These are phyloP conservation scores for Telmatochromis sp. DNA, from an alignment of 2,113 vertebrate genomes.

Conservation along the genomic window DNA sequence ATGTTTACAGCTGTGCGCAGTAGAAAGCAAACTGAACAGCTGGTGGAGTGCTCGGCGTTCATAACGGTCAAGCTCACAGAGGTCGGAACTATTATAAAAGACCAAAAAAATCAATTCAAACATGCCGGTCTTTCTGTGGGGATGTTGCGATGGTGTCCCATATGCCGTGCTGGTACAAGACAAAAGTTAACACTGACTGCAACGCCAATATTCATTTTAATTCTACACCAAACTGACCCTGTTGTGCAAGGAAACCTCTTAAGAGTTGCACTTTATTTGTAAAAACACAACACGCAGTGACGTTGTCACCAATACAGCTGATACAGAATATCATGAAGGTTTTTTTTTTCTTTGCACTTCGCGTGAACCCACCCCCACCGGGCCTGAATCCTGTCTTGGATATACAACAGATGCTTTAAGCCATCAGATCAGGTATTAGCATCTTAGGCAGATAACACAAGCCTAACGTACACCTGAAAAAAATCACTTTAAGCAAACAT, in stretches of 20 bases:
- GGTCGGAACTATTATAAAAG: background rate
- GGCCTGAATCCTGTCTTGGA: conserved; percentile 8
- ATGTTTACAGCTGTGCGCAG: background rate
- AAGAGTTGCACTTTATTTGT: background rate
- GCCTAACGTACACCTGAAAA: conserved; percentile 2
- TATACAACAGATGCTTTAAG: background rate
- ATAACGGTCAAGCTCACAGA: background rate
- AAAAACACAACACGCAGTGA: background rate
- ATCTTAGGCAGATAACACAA: background rate
- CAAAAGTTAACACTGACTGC: background rate
- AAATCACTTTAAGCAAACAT: conserved; percentile 6
- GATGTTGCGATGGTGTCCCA: background rate
- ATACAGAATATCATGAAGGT: conserved; percentile 1
- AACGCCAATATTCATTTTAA: background rate
- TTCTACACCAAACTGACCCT: background rate
- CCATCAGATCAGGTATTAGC: background rate
- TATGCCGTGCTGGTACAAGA: background rate
- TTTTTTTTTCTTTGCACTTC: conserved; percentile 14
- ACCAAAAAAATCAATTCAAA: background rate
- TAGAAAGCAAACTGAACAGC: background rate
- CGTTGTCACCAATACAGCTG: background rate
- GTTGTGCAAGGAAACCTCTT: background rate
- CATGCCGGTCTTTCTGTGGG: background rate
- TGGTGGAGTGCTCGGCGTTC: background rate
- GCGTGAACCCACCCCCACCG: conserved; percentile 13